These are phyloP conservation scores for Dasysyrphus tricinctus DNA, from an alignment of 2,888 invertebrate species.

Conservation along the genomic window DNA sequence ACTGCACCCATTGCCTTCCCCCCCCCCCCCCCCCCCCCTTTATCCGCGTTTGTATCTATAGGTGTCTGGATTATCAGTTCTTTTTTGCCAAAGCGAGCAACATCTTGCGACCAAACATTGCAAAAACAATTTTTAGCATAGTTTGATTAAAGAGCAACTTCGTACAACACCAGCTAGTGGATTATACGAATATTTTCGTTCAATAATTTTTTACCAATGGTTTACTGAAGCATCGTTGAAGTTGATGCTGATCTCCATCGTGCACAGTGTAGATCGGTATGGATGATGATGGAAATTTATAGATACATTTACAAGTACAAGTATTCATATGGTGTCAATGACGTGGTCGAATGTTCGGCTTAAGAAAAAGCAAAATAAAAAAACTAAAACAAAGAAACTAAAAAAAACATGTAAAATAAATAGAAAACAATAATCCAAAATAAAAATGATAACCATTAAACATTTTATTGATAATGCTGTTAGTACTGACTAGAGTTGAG, in stretches of 20 bases:
- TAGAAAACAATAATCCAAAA: constrained; percentile 28
- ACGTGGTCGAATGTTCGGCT: constrained; percentile 18
- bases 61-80: too few species aligned
- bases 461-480: constrained; percentile 57
- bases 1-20: too few species aligned
- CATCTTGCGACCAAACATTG: too few species aligned
- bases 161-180: background rate
- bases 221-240: constrained; percentile 48
- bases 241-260: constrained; percentile 28
- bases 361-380: constrained; percentile 31
- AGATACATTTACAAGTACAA: background rate
- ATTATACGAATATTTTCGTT: background rate
- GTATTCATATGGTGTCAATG: background rate
- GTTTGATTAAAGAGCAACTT: background rate
- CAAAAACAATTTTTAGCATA: background rate
- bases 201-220: constrained; percentile 28
- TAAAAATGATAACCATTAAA: constrained; percentile 63
- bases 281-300: constrained; percentile 5
- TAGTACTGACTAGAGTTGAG: background rate
- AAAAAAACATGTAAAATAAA: background rate
- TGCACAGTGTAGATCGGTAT: constrained; percentile 28
- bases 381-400: constrained; percentile 11
- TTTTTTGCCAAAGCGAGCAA: too few species aligned
- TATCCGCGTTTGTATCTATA: too few species aligned
- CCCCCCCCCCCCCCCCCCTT: too few species aligned